A percentile compares a stretch with the other conserved stretches of the same genome.
These are phyloP conservation scores for Dromococcyx pavoninus DNA, from an alignment of 2,797 vertebrate species.

Conservation along the genomic window DNA sequence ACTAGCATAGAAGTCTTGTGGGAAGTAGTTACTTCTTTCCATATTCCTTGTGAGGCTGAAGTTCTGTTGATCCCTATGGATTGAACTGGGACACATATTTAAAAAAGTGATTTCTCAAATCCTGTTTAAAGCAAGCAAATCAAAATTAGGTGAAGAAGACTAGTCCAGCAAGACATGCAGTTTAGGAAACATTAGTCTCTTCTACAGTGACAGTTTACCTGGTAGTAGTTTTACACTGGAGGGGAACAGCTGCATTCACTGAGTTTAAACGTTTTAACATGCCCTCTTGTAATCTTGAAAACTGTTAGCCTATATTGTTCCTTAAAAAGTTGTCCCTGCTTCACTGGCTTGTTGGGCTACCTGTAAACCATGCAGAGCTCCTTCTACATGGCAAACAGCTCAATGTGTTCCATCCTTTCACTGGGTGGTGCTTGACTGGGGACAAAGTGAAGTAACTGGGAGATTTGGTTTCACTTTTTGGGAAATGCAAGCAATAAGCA, in stretches of 20 bases:
- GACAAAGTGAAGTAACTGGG: neutral
- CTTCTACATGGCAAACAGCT: constrained; percentile 88
- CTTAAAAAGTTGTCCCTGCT: constrained; percentile 84
- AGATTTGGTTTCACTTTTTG: neutral
- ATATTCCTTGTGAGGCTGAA: neutral
- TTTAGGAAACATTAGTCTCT: neutral
- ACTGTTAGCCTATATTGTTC: constrained; percentile 80
- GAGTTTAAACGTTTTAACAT: neutral
- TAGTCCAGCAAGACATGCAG: neutral
- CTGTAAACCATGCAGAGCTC: constrained; percentile 86
- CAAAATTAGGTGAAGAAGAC: neutral
- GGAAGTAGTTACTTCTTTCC: neutral
- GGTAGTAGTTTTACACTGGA: neutral
- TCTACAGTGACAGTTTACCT: neutral
- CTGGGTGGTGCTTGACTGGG: constrained; percentile 76
- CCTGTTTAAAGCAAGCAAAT: neutral
- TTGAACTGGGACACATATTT: neutral
- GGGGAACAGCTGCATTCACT: neutral
- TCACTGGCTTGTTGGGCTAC: constrained; percentile 81
- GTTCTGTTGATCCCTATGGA: neutral
- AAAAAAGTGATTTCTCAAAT: neutral
- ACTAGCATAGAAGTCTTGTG: neutral
- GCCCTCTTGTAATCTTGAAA: neutral
- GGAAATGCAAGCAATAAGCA: neutral
- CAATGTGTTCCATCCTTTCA: constrained; percentile 84